A percentile compares a stretch with the other conserved stretches of the same genome.
phyloP scores from a whole-genome alignment of 2,113 vertebrate species.

The Parus major region DNA sequence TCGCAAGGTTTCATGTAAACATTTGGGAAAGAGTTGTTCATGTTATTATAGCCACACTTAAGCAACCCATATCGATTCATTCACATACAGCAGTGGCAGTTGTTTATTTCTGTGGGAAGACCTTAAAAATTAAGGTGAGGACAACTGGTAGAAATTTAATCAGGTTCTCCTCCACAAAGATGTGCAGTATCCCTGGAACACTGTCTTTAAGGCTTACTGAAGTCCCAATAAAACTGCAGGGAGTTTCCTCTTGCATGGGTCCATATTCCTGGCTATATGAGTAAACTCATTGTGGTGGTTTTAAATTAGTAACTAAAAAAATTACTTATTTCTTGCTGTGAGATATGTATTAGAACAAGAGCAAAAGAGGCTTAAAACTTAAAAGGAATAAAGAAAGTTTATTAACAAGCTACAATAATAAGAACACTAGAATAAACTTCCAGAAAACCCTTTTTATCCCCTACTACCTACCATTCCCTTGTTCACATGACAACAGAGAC shows the following conservation, averaged over 20 bases:
- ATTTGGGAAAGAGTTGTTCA: not conserved
- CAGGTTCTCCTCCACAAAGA: not conserved
- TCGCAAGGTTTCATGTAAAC: not conserved
- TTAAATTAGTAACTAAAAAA: too few species aligned
- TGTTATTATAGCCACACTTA: not conserved
- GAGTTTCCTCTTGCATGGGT: not conserved
- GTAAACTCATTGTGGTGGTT: too few species aligned
- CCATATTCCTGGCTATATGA: not conserved
- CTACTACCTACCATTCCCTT: too few species aligned
- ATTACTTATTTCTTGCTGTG: too few species aligned
- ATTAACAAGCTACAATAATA: too few species aligned
- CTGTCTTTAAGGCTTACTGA: not conserved
- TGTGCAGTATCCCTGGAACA: not conserved
- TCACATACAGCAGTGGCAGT: rapidly evolving
- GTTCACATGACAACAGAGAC: too few species aligned
- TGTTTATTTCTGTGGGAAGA: not conserved
- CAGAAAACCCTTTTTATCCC: too few species aligned
- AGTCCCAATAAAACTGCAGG: not conserved
- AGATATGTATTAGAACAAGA: too few species aligned
- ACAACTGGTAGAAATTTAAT: not conserved
- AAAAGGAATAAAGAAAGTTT: too few species aligned
- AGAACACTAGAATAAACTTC: too few species aligned
- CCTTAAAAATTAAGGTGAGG: not conserved
- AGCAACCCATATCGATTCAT: not conserved
- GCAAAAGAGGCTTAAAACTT: too few species aligned